A percentile compares a stretch with the other conserved stretches of the same genome.
phyloP scores from a whole-genome alignment of 2,888 invertebrate species.

The Volucella zonaria region DNA sequence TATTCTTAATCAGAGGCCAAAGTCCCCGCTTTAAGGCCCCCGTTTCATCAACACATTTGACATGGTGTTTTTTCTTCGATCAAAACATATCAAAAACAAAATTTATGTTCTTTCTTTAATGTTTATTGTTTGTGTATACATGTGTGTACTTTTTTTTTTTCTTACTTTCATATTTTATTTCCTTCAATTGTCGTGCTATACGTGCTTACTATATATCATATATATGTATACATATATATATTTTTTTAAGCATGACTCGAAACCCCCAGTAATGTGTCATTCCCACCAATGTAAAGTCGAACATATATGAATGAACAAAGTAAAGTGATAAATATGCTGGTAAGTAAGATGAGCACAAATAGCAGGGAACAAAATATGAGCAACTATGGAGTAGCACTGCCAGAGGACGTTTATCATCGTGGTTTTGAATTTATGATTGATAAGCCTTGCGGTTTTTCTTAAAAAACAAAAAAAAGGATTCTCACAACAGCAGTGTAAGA shows the following conservation, averaged over 20 bases:
- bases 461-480: background rate
- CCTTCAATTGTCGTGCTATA: constrained; percentile 29
- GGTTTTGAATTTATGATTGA: constrained; percentile 20
- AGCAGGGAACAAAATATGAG: background rate
- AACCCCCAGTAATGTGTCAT: constrained; percentile 39
- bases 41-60: constrained; percentile 18
- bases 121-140: constrained; percentile 28
- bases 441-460: constrained; percentile 35
- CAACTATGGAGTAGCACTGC: constrained; percentile 1
- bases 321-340: constrained; percentile 24
- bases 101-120: constrained; percentile 59
- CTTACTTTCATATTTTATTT: constrained; percentile 10
- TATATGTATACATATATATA: background rate
- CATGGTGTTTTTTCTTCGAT: constrained; percentile 32
- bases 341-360: constrained; percentile 14
- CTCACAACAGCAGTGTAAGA: background rate
- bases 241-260: constrained; percentile 12
- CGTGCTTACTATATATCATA: constrained; percentile 6
- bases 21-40: background rate
- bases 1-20: constrained; percentile 51
- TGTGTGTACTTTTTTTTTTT: constrained; percentile 1
- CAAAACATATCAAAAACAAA: constrained; percentile 58
- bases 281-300: constrained; percentile 28
- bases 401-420: constrained; percentile 23
- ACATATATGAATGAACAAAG: constrained; percentile 1